Evolutionary conservation across 2,888 invertebrate genomes (phyloP).

Genomic region (Lasioglossum zephyrum): DNA sequence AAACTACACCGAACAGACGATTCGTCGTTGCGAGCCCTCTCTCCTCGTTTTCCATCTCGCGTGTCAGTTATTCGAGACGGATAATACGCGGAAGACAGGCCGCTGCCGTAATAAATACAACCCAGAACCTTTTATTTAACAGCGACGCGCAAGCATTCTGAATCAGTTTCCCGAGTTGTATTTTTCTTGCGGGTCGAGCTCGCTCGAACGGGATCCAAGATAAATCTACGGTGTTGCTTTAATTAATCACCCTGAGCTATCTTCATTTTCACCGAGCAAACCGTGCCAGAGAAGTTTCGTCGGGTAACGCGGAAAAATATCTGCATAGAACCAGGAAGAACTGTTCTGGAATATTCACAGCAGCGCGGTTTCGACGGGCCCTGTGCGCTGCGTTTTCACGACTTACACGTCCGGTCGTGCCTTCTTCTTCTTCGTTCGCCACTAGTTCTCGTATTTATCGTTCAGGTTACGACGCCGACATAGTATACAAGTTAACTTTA

Average conservation of each 20-base stretch:
- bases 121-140: conserved; percentile 30
- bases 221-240: conserved; percentile 25
- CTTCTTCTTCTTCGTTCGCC: conserved; percentile 10
- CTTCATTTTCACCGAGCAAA: conserved; percentile 24
- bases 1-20: conserved; percentile 32
- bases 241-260: conserved; percentile 47
- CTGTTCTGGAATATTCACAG: conserved; percentile 43
- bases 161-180: background rate
- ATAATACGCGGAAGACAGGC: background rate
- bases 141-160: background rate
- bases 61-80: background rate
- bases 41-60: conserved; percentile 3
- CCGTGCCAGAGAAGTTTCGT: background rate
- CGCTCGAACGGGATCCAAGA: conserved; percentile 12
- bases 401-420: conserved; percentile 58
- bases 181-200: background rate
- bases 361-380: conserved; percentile 2
- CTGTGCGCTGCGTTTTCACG: conserved; percentile 39
- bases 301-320: conserved; percentile 18
- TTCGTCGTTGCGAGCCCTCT: background rate
- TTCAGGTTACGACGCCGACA: conserved; percentile 50
- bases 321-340: conserved; percentile 8
- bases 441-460: conserved; percentile 51
- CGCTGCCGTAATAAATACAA: background rate
- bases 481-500: conserved; percentile 58